Base-by-base conservation (phyloP, 1,140 invertebrate species). In the Manduca sexta region DNA sequence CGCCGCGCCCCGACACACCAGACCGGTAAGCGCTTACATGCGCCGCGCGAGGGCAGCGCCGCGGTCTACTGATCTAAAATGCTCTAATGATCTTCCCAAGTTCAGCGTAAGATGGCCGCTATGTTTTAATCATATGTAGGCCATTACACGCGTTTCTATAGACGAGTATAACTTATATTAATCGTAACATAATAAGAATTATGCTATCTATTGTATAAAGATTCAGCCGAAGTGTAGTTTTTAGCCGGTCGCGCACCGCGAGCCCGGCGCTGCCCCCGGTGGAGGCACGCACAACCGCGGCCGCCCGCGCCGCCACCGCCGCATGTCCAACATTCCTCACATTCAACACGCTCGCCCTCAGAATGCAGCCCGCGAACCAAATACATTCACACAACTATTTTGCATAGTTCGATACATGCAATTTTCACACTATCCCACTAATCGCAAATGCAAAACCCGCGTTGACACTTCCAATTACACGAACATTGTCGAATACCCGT, bases 261-360 rank as follows among this genome's bases (percentile, higher is more conserved):
- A n/a, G n/a, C 21, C 8, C 21, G 21, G 21, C 1, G 21, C 21
- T 26, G 21, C 54, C 29, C 52, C 52, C 41, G 43, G 12, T 29
- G 43, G 16, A 34, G 61, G 66, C 66, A 70, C 60, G 56, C 57
- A 57, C 62, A 64, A 69, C 72, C 69, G 60, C 71, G 64, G 53
- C 41, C 56, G 43, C 60, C 58, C 73, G 62, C 63, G 21, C 21
- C 21, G 21, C 21, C 66, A 67, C 57, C 71, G 60, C 61, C 69
- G 71, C 70, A 67, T 64, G 57, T 59, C 65, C 60, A 49, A 60
- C 66, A 84, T 84, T 81, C 81, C 74, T 43, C 54, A 57, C 67
- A 84, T 84, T 69, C 76, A 70, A 82, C 77, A 72, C 75, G 68
- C 57, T 69, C 55, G 64, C 70, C 75, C 76, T 71, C 79, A 81